Conservation (phyloP, 2,113 vertebrate genomes). For the Prunella fulvescens region DNA sequence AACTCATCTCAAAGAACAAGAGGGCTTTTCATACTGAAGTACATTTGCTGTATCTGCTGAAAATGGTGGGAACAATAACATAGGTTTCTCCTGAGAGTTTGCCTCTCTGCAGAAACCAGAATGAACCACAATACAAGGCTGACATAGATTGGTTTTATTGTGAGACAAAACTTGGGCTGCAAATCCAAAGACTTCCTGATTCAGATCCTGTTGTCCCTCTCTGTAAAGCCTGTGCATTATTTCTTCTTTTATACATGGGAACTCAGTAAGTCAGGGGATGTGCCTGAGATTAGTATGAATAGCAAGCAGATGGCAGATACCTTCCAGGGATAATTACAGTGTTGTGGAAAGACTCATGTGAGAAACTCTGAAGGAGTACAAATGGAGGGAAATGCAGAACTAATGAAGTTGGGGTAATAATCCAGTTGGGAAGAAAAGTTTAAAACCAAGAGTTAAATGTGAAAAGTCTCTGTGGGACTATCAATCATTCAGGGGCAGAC, state of each 20-base stretch:
- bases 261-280: neutral
- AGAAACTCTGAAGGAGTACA: slow-evolving; percentile 12
- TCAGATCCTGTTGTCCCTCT: neutral
- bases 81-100: neutral
- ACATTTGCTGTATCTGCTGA: neutral
- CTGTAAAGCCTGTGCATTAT: neutral
- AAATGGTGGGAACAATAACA: neutral
- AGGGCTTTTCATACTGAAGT: neutral
- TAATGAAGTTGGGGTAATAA: slow-evolving; percentile 35
- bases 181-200: neutral
- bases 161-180: neutral
- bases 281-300: neutral
- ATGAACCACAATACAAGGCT: neutral
- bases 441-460: neutral
- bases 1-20: slow-evolving; percentile 5
- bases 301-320: slow-evolving; percentile 49
- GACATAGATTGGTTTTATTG: neutral
- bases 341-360: neutral
- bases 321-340: slow-evolving; percentile 54
- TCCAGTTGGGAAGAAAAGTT: slow-evolving; percentile 7
- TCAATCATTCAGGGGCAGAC: neutral
- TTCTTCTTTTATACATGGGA: neutral
- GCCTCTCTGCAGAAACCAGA: neutral
- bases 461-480: neutral
- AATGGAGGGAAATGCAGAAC: slow-evolving; percentile 34